Evolutionary conservation across 2,113 vertebrate species (phyloP), one percentile per base, ranked within the genome.

Genomic region (Chascanopsetta lugubris): DNA sequence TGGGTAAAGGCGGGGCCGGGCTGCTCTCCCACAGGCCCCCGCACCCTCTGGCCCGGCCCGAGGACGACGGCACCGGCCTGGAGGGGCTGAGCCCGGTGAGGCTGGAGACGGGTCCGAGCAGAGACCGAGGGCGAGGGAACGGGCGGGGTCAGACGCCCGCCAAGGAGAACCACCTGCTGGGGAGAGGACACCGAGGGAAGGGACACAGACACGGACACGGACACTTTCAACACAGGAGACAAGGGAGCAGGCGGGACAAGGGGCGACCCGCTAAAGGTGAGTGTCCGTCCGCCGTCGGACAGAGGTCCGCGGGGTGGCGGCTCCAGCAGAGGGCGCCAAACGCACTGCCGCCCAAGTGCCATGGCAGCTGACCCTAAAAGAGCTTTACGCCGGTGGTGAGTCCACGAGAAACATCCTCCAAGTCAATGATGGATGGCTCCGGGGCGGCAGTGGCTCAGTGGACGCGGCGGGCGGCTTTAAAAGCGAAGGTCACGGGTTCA

Each of bases 231-330:
- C 80, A 88, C 80, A 89, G 90, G 74, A 94, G 92, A 50, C 93
- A 94, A 6, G 94, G 92, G 38, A 87, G 93, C 0, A 90, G 91
- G 2, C 91, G 79, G 56, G 94, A 95, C 51, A 94, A 94, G 76
- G 91, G 92, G n/a, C 88, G 92, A 26, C 87, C 81, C 20, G 80
- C 79, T 40, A 90, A 89, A 91, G 89, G 91, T 92, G 62, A 87
- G 83, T n/a, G n/a, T n/a, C n/a, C n/a, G n/a, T n/a, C n/a, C n/a
- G n/a, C n/a, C n/a, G n/a, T n/a, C n/a, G n/a, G n/a, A n/a, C n/a
- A n/a, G n/a, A n/a, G n/a, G n/a, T n/a, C n/a, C n/a, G n/a, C n/a
- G n/a, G n/a, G n/a, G n/a, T n/a, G n/a, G n/a, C n/a, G n/a, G n/a
- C n/a, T n/a, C n/a, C n/a, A n/a, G n/a, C n/a, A n/a, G n/a, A n/a